Conservation (phyloP, 2,797 vertebrate genomes). For the Kryptopterus vitreolus region DNA sequence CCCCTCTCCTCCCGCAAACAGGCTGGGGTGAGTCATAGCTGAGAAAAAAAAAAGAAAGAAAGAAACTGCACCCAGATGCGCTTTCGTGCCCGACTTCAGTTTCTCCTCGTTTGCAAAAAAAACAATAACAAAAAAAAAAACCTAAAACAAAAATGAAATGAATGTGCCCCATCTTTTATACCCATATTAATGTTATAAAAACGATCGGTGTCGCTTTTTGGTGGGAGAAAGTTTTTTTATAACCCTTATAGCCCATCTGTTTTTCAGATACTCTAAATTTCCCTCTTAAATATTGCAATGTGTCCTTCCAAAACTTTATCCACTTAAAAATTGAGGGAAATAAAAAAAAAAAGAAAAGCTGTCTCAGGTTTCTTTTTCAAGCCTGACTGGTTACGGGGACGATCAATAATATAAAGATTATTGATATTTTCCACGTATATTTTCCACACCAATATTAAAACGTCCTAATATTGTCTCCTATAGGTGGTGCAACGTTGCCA, state of each 20-base stretch:
- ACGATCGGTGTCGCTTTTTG: not conserved
- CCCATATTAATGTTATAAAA: not conserved
- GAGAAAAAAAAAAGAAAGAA: not conserved
- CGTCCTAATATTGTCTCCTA: not conserved
- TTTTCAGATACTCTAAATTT: not conserved
- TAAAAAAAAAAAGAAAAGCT: not conserved
- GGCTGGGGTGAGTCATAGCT: conserved; percentile 79
- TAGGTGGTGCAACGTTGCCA: conserved; percentile 3
- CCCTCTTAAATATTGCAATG: not conserved
- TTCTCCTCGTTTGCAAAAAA: not conserved
- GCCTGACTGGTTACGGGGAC: not conserved
- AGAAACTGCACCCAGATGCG: conserved; percentile 58
- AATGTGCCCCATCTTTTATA: not conserved
- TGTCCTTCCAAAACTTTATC: conserved; percentile 12
- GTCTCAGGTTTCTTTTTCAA: not conserved
- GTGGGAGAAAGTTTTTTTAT: not conserved
- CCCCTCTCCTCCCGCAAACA: conserved; percentile 77
- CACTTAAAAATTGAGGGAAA: conserved; percentile 8
- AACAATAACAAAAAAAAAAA: no score
- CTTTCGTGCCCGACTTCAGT: conserved; percentile 38
- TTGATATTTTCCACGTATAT: not conserved
- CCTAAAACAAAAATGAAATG: not conserved
- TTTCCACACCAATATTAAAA: not conserved
- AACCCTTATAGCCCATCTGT: not conserved
- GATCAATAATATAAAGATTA: not conserved